Evolutionary conservation across 2,888 invertebrate genomes (phyloP).

Genomic region (Acleris literana): DNA sequence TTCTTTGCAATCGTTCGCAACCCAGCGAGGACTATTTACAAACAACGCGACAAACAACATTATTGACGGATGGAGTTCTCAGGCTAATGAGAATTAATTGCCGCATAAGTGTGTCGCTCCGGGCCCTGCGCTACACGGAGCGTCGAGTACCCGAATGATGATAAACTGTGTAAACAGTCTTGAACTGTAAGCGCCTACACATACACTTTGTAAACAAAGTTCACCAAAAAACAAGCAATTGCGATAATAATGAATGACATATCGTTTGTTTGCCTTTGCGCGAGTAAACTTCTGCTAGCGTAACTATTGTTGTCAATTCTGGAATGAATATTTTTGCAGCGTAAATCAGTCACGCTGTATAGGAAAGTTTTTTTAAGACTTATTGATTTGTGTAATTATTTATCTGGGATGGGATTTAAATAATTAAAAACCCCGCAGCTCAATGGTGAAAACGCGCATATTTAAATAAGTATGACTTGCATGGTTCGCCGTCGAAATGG

Average conservation of each 20-base stretch:
- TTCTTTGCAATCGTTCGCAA: conserved; percentile 60
- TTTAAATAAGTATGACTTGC: too few species aligned
- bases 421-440: too few species aligned
- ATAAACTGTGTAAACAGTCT: conserved; percentile 11
- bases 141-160: conserved; percentile 8
- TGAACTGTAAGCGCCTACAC: neutral
- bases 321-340: too few species aligned
- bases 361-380: too few species aligned
- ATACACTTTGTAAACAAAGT: neutral
- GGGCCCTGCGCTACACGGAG: neutral
- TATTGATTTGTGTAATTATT: too few species aligned
- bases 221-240: neutral
- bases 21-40: conserved; percentile 70
- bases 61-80: conserved; percentile 63
- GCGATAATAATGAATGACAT: neutral
- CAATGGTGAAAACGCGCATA: too few species aligned
- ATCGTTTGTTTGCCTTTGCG: neutral
- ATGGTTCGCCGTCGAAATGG: too few species aligned
- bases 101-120: conserved; percentile 60
- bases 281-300: neutral
- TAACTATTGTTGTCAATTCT: neutral
- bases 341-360: too few species aligned
- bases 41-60: conserved; percentile 62
- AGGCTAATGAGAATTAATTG: conserved; percentile 71
- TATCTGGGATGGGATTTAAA: too few species aligned